Percentiles rank a stretch among this genome's conserved stretches.
Conservation (phyloP, 2,113 vertebrate genomes). For the Okapia johnstoni region DNA sequence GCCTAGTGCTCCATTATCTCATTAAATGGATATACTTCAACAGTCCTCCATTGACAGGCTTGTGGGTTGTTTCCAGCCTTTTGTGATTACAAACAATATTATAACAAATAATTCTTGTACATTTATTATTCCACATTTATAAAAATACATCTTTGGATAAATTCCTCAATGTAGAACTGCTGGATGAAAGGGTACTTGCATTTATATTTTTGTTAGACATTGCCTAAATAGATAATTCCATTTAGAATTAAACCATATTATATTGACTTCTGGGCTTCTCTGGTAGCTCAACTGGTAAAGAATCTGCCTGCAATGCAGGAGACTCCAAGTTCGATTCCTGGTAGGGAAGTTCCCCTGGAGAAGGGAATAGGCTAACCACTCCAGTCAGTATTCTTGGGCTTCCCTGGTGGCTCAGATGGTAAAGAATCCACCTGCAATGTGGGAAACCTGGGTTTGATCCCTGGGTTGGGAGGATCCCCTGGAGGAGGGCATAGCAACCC, state of each 20-base stretch:
- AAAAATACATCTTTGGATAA: not conserved
- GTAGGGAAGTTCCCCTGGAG: not conserved
- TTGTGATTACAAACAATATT: not conserved
- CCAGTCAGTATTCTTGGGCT: not conserved
- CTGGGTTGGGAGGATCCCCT: not conserved
- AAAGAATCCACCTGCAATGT: not conserved
- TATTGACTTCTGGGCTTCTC: not conserved
- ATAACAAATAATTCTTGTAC: not conserved
- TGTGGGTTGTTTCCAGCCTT: not conserved
- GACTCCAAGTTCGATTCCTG: not conserved
- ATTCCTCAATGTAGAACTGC: not conserved
- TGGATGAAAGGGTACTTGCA: not conserved
- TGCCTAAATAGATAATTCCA: not conserved
- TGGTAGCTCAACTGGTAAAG: not conserved
- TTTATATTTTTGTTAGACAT: not conserved
- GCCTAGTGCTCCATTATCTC: not conserved
- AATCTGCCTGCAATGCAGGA: not conserved
- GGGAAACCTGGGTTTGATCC: not conserved
- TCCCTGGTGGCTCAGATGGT: not conserved
- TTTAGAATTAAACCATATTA: not conserved
- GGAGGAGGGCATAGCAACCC: not conserved
- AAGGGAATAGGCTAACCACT: not conserved
- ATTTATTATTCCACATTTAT: slow-evolving; percentile 15
- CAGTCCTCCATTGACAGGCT: not conserved
- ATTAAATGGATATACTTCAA: not conserved